A percentile compares a stretch with the other conserved stretches of the same genome.
These are phyloP conservation scores for Decapterus maruadsi DNA, from an alignment of 2,797 vertebrate genomes.

Conservation along the genomic window DNA sequence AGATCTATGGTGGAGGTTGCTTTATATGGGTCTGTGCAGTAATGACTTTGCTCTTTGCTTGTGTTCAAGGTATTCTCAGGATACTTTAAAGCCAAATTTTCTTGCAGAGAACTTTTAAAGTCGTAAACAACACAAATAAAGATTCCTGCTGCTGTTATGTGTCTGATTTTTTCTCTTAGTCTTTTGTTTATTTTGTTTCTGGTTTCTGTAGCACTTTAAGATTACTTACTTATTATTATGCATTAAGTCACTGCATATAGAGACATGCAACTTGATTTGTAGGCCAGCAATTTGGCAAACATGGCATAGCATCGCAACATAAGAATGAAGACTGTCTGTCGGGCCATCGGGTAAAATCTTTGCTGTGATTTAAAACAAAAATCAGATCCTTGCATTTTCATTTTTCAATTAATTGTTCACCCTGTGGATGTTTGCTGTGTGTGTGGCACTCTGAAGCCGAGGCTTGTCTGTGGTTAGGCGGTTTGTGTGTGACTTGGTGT, in stretches of 20 bases:
- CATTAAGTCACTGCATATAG: conserved; percentile 47
- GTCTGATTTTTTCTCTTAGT: too few species aligned
- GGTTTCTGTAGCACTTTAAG: too few species aligned
- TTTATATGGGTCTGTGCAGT: not conserved
- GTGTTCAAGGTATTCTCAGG: not conserved
- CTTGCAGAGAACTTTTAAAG: conserved; percentile 2
- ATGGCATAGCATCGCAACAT: conserved; percentile 38
- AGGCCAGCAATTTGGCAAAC: conserved; percentile 53
- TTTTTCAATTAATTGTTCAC: conserved; percentile 64
- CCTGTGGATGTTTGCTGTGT: conserved; percentile 51
- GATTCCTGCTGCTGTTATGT: conserved; percentile 34
- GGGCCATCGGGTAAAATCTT: conserved; percentile 72
- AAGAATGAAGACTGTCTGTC: conserved; percentile 51
- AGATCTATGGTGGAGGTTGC: not conserved
- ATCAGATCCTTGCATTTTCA: conserved; percentile 52
- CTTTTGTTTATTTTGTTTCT: too few species aligned
- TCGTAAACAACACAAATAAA: conserved; percentile 29
- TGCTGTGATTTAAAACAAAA: conserved; percentile 48
- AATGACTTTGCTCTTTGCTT: not conserved
- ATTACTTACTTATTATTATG: too few species aligned
- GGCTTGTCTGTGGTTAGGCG: conserved; percentile 45
- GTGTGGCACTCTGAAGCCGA: conserved; percentile 37
- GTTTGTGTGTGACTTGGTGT: conserved; percentile 64
- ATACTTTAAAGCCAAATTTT: conserved; percentile 14
- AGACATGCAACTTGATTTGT: conserved; percentile 55